These are phyloP conservation scores for Vombatus ursinus DNA, from an alignment of 2,113 vertebrate genomes.

Conservation along the genomic window DNA sequence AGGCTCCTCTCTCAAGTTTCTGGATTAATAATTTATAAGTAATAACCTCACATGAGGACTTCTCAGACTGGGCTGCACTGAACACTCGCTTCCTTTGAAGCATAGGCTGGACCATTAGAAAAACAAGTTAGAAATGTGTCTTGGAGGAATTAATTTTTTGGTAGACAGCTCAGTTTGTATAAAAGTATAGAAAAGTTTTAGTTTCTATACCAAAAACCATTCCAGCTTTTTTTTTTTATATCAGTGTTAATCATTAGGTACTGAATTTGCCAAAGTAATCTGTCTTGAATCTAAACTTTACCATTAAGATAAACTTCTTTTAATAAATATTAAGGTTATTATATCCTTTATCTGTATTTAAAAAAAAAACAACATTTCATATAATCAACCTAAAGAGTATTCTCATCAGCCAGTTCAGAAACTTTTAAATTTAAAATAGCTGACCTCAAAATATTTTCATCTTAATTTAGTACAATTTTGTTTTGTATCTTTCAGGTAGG, in stretches of 20 bases:
- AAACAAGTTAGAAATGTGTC: constrained; percentile 8
- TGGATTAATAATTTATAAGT: constrained; percentile 27
- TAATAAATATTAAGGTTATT: constrained; percentile 40
- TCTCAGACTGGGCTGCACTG: background rate
- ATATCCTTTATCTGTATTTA: background rate
- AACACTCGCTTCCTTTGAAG: background rate
- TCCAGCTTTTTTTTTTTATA: constrained; percentile 39
- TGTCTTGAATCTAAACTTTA: background rate
- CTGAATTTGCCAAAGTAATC: constrained; percentile 29
- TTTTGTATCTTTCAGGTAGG: background rate
- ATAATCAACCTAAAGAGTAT: background rate
- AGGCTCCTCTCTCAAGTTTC: background rate
- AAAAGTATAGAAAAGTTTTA: background rate
- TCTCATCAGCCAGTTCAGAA: background rate
- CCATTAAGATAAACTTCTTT: constrained; percentile 23
- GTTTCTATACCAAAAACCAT: background rate
- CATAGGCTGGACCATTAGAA: background rate
- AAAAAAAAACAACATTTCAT: background rate
- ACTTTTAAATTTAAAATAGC: constrained; percentile 22
- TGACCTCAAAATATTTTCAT: constrained; percentile 22
- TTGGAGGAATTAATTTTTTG: background rate
- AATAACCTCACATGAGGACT: background rate
- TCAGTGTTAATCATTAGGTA: constrained; percentile 64
- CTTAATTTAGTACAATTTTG: background rate
- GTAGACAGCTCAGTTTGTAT: background rate